Conservation (phyloP, 2,888 invertebrate genomes). For the Mechanitis mazaeus region DNA sequence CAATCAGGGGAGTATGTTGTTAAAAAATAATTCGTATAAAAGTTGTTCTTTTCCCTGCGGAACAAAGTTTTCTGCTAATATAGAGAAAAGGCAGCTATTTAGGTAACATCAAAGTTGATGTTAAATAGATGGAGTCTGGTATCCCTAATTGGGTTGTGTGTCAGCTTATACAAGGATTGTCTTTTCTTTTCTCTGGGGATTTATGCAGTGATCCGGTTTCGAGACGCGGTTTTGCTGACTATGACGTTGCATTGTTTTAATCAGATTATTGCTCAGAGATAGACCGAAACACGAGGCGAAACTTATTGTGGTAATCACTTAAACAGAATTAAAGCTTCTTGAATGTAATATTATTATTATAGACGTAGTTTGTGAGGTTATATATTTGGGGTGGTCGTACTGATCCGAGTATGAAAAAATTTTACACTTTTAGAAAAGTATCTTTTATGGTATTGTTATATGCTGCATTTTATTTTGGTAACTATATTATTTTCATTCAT, state of each 20-base stretch:
- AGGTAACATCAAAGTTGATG: constrained; percentile 45
- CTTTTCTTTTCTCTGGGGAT: constrained; percentile 19
- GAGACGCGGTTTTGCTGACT: not conserved
- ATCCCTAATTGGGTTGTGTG: constrained; percentile 48
- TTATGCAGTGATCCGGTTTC: constrained; percentile 9
- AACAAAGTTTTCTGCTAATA: constrained; percentile 9
- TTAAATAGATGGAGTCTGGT: constrained; percentile 42
- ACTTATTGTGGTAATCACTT: not conserved
- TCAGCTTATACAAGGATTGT: constrained; percentile 31
- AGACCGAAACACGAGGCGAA: not conserved
- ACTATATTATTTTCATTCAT: too few species aligned
- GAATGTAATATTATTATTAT: not conserved
- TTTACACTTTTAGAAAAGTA: too few species aligned
- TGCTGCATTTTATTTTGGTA: too few species aligned
- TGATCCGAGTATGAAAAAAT: too few species aligned
- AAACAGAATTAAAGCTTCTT: not conserved
- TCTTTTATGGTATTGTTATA: too few species aligned
- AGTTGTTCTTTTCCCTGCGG: constrained; percentile 6
- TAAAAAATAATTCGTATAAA: constrained; percentile 15
- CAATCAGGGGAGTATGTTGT: constrained; percentile 7
- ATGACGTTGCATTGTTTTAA: not conserved
- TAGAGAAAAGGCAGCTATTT: constrained; percentile 38
- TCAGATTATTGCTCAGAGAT: not conserved
- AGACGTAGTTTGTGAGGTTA: not conserved
- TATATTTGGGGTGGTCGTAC: too few species aligned